phyloP scores from a whole-genome alignment of 2,888 invertebrate species.

The Standfussiana lucernea region DNA sequence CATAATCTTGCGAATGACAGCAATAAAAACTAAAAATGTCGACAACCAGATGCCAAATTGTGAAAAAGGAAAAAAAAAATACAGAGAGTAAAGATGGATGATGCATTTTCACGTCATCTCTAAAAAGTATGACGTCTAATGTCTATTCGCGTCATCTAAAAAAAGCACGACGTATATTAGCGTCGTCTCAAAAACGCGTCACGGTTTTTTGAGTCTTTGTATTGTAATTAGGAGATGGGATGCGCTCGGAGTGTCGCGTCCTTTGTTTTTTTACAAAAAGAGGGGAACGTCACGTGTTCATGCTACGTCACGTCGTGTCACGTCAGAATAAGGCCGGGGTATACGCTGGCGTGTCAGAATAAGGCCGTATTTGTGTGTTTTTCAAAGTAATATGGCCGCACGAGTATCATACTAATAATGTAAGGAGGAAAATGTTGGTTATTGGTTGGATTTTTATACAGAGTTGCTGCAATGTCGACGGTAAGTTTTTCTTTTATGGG shows the following conservation, averaged over 20 bases:
- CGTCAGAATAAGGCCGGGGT: constrained; percentile 62
- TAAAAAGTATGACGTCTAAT: constrained; percentile 3
- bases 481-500: background rate
- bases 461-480: background rate
- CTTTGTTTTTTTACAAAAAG: constrained; percentile 68
- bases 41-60: background rate
- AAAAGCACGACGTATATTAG: constrained; percentile 32
- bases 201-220: constrained; percentile 65
- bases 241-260: constrained; percentile 61
- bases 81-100: background rate
- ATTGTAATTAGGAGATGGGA: constrained; percentile 70
- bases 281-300: constrained; percentile 66
- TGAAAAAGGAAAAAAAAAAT: background rate
- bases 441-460: constrained; percentile 18
- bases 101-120: background rate
- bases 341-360: constrained; percentile 13
- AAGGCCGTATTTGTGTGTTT: constrained; percentile 57
- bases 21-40: too few species aligned
- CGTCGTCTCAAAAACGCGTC: constrained; percentile 57
- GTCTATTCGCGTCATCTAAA: constrained; percentile 6
- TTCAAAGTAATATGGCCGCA: constrained; percentile 49
- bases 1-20: too few species aligned
- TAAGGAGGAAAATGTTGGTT: constrained; percentile 48
- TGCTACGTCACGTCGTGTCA: constrained; percentile 66
- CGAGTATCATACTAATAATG: constrained; percentile 47